Evolutionary conservation across 2,797 vertebrate genomes (phyloP), one percentile per base, ranked within the genome.

Genomic region (Centropyge bicolor): DNA sequence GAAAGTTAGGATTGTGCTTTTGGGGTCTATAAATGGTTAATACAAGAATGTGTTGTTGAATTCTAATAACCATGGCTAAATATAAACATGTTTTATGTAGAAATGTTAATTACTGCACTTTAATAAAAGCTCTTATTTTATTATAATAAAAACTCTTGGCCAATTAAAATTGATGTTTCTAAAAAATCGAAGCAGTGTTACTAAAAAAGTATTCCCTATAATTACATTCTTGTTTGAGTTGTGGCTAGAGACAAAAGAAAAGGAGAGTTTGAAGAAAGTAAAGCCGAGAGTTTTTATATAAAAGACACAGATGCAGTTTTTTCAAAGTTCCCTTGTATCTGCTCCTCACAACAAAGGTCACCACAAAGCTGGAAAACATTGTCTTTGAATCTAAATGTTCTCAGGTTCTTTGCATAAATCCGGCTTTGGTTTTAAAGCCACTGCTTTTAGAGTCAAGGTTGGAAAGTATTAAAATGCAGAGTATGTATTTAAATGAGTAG

Each of bases 341-440:
- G 10, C 62, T 61, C 12, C 16, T 1, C n/a, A 19, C 36, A 57
- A 19, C 36, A 57, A 88, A 80, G 54, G 66, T 72, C 65, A 72
- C 12, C 3, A n/a, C 19, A 43, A 69, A 38, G 41, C 49, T 68
- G 48, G 20, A 80, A 55, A 31, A 24, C 19, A 10, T 52, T 38
- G n/a, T 59, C 27, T 67, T 54, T 86, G 72, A 84, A 81, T 78
- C 1, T 63, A 61, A 79, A 85, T 75, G 57, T 51, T 82, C 57
- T 78, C 43, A 9, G 17, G 20, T 70, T 43, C 40, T 71, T 86
- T 83, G 61, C 66, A 59, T 78, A 60, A 68, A 13, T 38, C n/a
- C 19, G 59, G 70, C 59, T 68, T 46, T 57, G 48, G n/a, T 27
- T 76, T 74, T 77, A 31, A 66, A 31, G 31, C 65, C 38, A 12